Base-by-base conservation (phyloP, 2,113 vertebrate species). In the Pluvianellus socialis region DNA sequence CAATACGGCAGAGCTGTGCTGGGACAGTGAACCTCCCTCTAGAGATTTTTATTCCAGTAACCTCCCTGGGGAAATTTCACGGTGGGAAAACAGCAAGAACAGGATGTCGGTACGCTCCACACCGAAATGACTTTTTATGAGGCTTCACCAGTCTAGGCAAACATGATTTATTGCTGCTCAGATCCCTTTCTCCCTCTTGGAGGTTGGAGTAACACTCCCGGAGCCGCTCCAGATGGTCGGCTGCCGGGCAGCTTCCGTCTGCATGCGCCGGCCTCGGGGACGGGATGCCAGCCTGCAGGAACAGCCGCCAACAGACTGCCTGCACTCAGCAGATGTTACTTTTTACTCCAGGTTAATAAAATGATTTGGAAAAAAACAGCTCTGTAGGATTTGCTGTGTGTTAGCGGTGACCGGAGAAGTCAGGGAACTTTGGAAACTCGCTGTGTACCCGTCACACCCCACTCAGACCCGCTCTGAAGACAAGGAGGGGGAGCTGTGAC, bases 61-160 rank as follows among this genome's bases (percentile, higher is more conserved):
- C 2, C 1, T 63, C 44, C 44, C 45, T 12, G 13, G 33, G 40
- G 47, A 85, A 62, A 58, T 90, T 87, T 62, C 24, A 47, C 15
- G 0, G 0, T 2, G 3, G 59, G 35, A 74, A 77, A 84, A 47
- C 26, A 58, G 17, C 73, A 90, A 79, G 50, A 42, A 24, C 2
- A 50, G 45, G 24, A 19, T 1, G 2, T 14, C 55, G 53, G 20
- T 23, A 49, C 0, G 0, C 11, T n/a, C 30, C 3, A 2, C 14
- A 49, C 23, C 33, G 32, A 32, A 56, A 40, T 63, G 16, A 35
- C 4, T 50, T 70, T 72, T 47, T n/a, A 19, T 17, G 28, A 47
- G 53, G 35, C 40, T 73, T 42, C 33, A 59, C 23, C 18, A 61
- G 58, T 63, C 80, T 49, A 44, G 23, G 61, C 50, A 77, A 66